Conservation (phyloP, 2,113 vertebrate species). For the Thermophis baileyi region DNA sequence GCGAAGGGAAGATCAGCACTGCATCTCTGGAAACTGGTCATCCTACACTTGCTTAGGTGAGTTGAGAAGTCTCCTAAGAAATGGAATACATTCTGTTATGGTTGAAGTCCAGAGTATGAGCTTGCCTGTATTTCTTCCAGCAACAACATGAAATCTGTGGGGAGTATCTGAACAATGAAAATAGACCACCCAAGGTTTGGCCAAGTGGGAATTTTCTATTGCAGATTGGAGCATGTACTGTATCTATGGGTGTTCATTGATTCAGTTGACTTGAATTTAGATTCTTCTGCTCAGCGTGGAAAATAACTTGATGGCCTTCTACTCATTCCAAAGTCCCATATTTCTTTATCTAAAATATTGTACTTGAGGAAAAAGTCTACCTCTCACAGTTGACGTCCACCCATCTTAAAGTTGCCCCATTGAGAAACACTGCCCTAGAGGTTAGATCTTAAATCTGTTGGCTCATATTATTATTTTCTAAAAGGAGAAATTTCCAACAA, state of each 20-base stretch:
- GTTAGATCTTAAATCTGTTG: neutral
- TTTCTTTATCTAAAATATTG: neutral
- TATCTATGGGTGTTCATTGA: neutral
- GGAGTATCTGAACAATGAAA: neutral
- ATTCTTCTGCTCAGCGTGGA: neutral
- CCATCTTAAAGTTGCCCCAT: neutral
- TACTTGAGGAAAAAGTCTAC: neutral
- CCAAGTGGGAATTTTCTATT: neutral
- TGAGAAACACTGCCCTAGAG: neutral
- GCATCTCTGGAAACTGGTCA: constrained; percentile 41
- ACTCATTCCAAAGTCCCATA: neutral
- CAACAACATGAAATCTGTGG: neutral
- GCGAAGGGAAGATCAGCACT: constrained; percentile 41
- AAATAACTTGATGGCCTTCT: neutral
- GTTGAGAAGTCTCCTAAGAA: constrained; percentile 5
- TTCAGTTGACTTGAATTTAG: neutral
- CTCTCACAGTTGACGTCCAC: neutral
- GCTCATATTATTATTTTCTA: neutral
- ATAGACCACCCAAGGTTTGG: neutral
- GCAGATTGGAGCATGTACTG: no score
- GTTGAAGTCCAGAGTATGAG: neutral
- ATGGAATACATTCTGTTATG: rapidly evolving
- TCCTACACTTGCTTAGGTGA: constrained; percentile 67
- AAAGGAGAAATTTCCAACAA: neutral
- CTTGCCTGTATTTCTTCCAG: neutral